Conservation (phyloP, 2,888 invertebrate species). For the Acrobasis repandana region DNA sequence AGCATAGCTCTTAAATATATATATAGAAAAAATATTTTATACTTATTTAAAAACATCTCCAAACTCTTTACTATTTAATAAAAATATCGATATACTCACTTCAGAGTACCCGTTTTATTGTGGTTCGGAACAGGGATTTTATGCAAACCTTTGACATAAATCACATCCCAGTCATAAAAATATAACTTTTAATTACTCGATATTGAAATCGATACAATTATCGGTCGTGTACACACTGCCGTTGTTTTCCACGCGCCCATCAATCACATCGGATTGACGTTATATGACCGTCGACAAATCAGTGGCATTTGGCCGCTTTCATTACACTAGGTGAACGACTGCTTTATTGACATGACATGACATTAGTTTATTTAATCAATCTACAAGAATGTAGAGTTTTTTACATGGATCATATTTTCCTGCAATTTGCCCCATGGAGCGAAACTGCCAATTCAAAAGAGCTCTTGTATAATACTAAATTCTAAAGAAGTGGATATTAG, state of each 20-base stretch:
- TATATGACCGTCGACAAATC: constrained; percentile 37
- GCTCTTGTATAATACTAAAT: too few species aligned
- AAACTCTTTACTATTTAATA: too few species aligned
- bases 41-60: too few species aligned
- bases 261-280: constrained; percentile 22
- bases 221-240: constrained; percentile 16
- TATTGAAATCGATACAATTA: constrained; percentile 12
- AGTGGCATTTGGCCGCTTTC: constrained; percentile 47
- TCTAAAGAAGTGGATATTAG: too few species aligned
- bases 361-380: constrained; percentile 63
- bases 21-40: too few species aligned
- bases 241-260: constrained; percentile 19
- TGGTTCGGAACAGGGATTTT: too few species aligned
- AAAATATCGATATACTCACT: too few species aligned
- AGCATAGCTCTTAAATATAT: too few species aligned
- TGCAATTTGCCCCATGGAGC: too few species aligned
- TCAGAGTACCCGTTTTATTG: too few species aligned
- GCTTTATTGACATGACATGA: constrained; percentile 66
- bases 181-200: constrained; percentile 10
- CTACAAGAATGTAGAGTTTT: constrained; percentile 21
- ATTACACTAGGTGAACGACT: constrained; percentile 67
- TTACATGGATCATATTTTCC: too few species aligned
- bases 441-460: too few species aligned
- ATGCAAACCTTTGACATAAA: constrained; percentile 2
- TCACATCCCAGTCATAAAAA: background rate